Percentiles rank a stretch among this genome's conserved stretches.
Conservation (phyloP, 1,140 invertebrate genomes). For the Plectus sambesii region DNA sequence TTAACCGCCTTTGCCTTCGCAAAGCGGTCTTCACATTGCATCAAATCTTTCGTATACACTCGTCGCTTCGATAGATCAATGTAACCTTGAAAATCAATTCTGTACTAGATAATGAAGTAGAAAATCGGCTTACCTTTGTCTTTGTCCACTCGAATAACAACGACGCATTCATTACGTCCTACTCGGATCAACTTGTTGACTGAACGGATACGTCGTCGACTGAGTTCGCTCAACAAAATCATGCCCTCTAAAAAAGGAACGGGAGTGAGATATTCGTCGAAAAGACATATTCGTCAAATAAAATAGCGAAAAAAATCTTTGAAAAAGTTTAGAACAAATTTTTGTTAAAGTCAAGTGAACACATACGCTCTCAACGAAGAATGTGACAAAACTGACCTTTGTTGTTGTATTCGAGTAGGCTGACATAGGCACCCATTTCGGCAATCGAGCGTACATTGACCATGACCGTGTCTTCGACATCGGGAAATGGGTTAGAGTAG, state of each 20-base stretch:
- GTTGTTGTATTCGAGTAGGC: constrained; percentile 94
- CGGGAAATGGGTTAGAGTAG: constrained; percentile 93
- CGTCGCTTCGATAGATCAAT: constrained; percentile 98
- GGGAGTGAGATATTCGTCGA: background rate
- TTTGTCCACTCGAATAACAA: constrained; percentile 97
- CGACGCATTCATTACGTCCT: constrained; percentile 94
- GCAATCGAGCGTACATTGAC: constrained; percentile 95
- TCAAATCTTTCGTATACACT: constrained; percentile 91
- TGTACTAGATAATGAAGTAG: too few species aligned
- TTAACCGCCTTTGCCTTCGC: constrained; percentile 92
- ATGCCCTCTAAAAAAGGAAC: constrained; percentile 49
- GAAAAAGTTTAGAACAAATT: background rate
- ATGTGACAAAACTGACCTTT: constrained; percentile 82
- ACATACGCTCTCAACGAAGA: background rate
- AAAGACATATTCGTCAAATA: background rate
- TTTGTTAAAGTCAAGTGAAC: constrained; percentile 3
- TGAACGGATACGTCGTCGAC: constrained; percentile 89
- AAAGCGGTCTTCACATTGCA: constrained; percentile 94
- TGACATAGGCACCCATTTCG: constrained; percentile 98
- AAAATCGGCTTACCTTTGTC: constrained; percentile 68
- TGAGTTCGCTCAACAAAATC: constrained; percentile 73
- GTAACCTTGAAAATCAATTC: constrained; percentile 60
- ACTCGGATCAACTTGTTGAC: constrained; percentile 98
- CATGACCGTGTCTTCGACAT: constrained; percentile 98
- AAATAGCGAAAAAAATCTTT: constrained; percentile 4